Evolutionary conservation across 2,888 invertebrate species (phyloP).

Genomic region (Ctenicera cuprea): DNA sequence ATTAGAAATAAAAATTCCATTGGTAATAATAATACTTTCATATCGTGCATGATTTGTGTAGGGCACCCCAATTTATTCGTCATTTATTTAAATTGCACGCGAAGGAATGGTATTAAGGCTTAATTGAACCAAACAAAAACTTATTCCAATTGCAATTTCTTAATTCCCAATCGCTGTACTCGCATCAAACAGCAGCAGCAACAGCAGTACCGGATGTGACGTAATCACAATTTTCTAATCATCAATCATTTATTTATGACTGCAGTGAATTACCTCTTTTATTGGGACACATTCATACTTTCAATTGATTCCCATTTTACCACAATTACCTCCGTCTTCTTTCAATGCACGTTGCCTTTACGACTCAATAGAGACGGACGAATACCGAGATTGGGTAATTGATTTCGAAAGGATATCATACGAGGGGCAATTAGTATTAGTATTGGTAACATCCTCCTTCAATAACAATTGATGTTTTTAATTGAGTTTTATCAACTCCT

Average conservation of each 20-base stretch:
- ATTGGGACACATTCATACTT: constrained; percentile 58
- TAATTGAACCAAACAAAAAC: constrained; percentile 45
- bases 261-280: constrained; percentile 67
- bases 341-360: constrained; percentile 31
- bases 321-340: constrained; percentile 55
- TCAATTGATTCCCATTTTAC: constrained; percentile 58
- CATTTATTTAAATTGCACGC: constrained; percentile 38
- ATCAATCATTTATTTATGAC: constrained; percentile 73
- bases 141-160: constrained; percentile 52
- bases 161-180: constrained; percentile 49
- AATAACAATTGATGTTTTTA: constrained; percentile 61
- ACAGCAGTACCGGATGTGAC: constrained; percentile 69
- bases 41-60: constrained; percentile 7
- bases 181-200: constrained; percentile 25
- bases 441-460: constrained; percentile 64
- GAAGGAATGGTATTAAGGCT: constrained; percentile 26
- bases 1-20: neutral
- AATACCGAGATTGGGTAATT: constrained; percentile 43
- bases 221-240: constrained; percentile 72
- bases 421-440: constrained; percentile 59
- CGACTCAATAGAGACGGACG: constrained; percentile 43
- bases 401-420: constrained; percentile 56
- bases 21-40: neutral
- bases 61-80: constrained; percentile 28
- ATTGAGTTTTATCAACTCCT: constrained; percentile 50